A percentile compares a stretch with the other conserved stretches of the same genome.
Conservation (phyloP, 2,888 invertebrate species). For the Lithophane socia region DNA sequence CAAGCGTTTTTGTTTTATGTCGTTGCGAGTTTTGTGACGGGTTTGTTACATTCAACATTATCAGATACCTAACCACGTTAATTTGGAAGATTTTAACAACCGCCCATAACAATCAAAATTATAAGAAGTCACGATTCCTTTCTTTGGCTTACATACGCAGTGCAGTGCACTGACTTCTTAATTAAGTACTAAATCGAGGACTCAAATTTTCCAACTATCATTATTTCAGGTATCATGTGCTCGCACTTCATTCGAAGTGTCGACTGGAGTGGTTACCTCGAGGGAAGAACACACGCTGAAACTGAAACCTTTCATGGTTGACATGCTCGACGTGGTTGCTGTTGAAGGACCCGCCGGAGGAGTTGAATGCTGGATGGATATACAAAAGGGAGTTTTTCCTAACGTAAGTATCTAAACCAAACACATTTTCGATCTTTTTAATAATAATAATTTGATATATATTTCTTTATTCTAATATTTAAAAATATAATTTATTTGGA, state of each 20-base stretch:
- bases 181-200: background rate
- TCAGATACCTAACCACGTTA: background rate
- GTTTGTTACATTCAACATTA: background rate
- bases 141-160: background rate
- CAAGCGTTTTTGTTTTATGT: background rate
- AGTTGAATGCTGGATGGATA: slow-evolving; percentile 95
- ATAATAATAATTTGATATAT: no score
- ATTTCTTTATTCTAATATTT: no score
- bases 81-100: background rate
- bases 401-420: slow-evolving; percentile 83
- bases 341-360: slow-evolving; percentile 92
- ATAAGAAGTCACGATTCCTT: background rate
- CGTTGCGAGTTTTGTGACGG: background rate
- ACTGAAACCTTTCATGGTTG: slow-evolving; percentile 92
- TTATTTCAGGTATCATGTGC: slow-evolving; percentile 84
- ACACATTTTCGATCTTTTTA: background rate
- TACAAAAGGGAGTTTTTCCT: slow-evolving; percentile 93
- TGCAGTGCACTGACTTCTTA: background rate
- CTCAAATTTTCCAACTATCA: background rate
- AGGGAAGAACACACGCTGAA: slow-evolving; percentile 82
- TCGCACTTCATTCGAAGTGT: slow-evolving; percentile 82
- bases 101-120: background rate
- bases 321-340: slow-evolving; percentile 93
- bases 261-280: slow-evolving; percentile 73
- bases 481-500: no score